Conservation (phyloP, 2,888 invertebrate species). For the Drosophila ustulata region DNA sequence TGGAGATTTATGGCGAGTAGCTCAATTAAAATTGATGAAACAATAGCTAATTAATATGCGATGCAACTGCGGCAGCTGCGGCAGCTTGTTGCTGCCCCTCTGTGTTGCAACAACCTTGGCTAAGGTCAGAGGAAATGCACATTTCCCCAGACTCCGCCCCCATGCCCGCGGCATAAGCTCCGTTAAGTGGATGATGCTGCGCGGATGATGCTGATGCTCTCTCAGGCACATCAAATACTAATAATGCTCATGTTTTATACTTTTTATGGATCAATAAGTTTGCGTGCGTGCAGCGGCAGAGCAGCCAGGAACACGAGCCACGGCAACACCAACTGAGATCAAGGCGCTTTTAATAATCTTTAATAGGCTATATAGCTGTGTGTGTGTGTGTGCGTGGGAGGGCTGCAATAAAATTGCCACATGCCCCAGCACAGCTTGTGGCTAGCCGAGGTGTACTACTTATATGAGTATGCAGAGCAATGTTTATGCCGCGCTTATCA, state of each 20-base stretch:
- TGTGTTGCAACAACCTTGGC: constrained; percentile 65
- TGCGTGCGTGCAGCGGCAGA: constrained; percentile 50
- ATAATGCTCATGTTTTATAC: constrained; percentile 72
- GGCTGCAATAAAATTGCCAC: constrained; percentile 57
- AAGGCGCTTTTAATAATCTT: constrained; percentile 79
- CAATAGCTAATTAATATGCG: constrained; percentile 30
- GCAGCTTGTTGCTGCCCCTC: not conserved
- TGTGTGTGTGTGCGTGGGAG: constrained; percentile 39
- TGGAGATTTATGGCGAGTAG: constrained; percentile 39
- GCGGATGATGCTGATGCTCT: constrained; percentile 38
- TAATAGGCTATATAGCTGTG: constrained; percentile 60
- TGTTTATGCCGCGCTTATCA: constrained; percentile 55
- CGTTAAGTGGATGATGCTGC: constrained; percentile 44
- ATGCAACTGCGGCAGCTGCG: not conserved
- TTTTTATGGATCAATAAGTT: constrained; percentile 80
- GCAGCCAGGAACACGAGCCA: constrained; percentile 10
- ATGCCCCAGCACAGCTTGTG: constrained; percentile 40
- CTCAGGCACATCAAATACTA: constrained; percentile 64
- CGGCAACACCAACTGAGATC: constrained; percentile 60
- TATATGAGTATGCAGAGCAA: constrained; percentile 33
- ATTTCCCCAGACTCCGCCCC: constrained; percentile 14
- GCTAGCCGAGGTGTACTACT: constrained; percentile 45
- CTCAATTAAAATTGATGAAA: constrained; percentile 54
- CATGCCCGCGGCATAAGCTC: constrained; percentile 25
- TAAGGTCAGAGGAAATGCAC: constrained; percentile 67